Percentiles rank a stretch among this genome's conserved stretches.
Conservation (phyloP, 1,140 invertebrate genomes). For the Solenopsis fugax region DNA sequence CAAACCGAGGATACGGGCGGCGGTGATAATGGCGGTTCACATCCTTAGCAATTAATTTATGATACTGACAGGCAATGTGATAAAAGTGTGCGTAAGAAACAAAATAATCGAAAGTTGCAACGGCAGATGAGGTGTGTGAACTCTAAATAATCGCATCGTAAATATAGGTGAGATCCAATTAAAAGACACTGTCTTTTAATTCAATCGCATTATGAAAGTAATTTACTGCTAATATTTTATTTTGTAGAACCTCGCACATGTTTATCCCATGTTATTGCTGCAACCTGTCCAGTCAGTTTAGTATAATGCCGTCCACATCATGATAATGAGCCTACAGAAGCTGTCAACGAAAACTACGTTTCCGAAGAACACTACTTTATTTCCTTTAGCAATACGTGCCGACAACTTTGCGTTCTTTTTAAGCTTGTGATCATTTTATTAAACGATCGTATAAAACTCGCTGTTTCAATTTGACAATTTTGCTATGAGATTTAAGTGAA, state of each 20-base stretch:
- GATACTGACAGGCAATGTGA: slow-evolving; percentile 56
- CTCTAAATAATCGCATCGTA: slow-evolving; percentile 38
- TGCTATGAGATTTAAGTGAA: slow-evolving; percentile 2
- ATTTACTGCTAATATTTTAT: neutral
- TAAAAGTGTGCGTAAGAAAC: slow-evolving; percentile 59
- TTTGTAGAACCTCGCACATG: slow-evolving; percentile 42
- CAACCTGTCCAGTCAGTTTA: slow-evolving; percentile 81
- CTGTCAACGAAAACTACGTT: slow-evolving; percentile 60
- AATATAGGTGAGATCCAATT: neutral
- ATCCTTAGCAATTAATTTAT: slow-evolving; percentile 78
- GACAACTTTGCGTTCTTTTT: slow-evolving; percentile 26
- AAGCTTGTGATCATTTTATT: slow-evolving; percentile 14
- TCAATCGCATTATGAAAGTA: neutral
- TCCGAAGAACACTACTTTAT: slow-evolving; percentile 50
- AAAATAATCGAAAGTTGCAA: slow-evolving; percentile 66
- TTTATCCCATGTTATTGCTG: slow-evolving; percentile 78
- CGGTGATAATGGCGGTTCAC: slow-evolving; percentile 68
- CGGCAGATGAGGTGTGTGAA: slow-evolving; percentile 70
- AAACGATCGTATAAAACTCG: neutral
- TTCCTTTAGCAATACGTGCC: slow-evolving; percentile 16
- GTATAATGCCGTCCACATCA: slow-evolving; percentile 84
- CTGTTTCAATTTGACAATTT: neutral
- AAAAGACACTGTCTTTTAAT: neutral
- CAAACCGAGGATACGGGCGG: slow-evolving; percentile 72
- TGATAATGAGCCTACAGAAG: slow-evolving; percentile 76